Base-by-base conservation (phyloP, 2,113 vertebrate species). In the Labrus mixtus region DNA sequence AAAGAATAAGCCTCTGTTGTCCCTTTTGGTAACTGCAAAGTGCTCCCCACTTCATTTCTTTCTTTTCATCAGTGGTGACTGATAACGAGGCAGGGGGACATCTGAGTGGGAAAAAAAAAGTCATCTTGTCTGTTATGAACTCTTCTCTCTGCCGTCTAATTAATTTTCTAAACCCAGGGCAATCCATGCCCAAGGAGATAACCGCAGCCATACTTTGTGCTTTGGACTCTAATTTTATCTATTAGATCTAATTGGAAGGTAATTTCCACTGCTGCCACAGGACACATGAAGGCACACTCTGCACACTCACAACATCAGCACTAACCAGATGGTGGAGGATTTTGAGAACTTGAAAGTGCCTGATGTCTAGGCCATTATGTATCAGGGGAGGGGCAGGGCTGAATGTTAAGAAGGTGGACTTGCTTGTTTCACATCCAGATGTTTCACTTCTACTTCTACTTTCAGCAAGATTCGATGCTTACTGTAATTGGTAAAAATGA, bases 191-290 rank as follows among this genome's bases (percentile, higher is more conserved):
- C 1, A 11, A 71, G 51, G 83, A 70, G 43, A 74, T 67, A 71
- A 71, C 69, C 8, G 3, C 68, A 60, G 65, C n/a, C 48, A 61
- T 4, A 61, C 39, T 62, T 63, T 45, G 25, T 54, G 53, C 68
- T 64, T 53, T 53, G 57, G 82, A 72, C 68, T 68, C 25, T 73
- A 73, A 76, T 76, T 78, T 72, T 57, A 73, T 64, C 63, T 37
- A 74, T 81, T 87, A 78, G 23, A 85, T 82, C 75, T 82, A 69
- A 84, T 76, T 76, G 60, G 72, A 76, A 66, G 62, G 29, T 75
- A 71, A 85, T 88, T 83, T 68, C 62, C 57, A 55, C 41, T 55
- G 65, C 62, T 67, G 59, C 82, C 54, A 66, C 81, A 29, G 70
- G 56, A 67, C 67, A 55, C 58, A 50, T 63, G 57, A 56, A 71